Evolutionary conservation across 1,140 invertebrate genomes (phyloP).

Genomic region (Oryctes rhinoceros): DNA sequence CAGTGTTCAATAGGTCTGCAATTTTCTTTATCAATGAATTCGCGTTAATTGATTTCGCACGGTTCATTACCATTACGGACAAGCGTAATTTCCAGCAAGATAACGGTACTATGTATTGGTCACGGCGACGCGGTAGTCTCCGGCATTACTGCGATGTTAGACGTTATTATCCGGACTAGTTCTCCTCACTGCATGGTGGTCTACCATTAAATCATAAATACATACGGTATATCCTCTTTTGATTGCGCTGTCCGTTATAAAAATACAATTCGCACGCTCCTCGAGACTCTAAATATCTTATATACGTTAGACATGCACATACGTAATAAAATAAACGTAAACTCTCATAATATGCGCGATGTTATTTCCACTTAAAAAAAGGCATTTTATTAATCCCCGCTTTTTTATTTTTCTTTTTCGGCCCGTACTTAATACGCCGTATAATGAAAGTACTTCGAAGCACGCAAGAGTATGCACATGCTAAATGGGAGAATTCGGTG

Average conservation of each 20-base stretch:
- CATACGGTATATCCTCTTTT: neutral
- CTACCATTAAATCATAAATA: too few relatives aligned
- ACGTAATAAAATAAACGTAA: neutral
- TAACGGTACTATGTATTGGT: neutral
- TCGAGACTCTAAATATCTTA: neutral
- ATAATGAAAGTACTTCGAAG: neutral
- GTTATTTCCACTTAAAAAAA: conserved; percentile 2
- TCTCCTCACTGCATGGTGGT: neutral
- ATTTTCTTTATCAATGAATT: neutral
- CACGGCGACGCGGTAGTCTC: neutral
- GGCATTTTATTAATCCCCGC: conserved; percentile 10
- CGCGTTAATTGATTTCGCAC: neutral
- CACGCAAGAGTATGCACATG: neutral
- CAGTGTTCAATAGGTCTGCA: too few relatives aligned
- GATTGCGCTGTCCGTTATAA: neutral
- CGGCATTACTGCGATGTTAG: neutral
- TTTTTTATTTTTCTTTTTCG: neutral
- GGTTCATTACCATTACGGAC: neutral
- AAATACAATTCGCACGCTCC: neutral
- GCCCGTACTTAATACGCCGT: neutral
- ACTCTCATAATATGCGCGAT: neutral
- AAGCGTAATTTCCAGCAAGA: neutral
- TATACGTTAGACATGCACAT: conserved; percentile 10
- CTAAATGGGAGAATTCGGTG: neutral
- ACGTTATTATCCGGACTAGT: neutral